Base-by-base conservation (phyloP, 2,797 vertebrate species). In the Taenioides sp. region DNA sequence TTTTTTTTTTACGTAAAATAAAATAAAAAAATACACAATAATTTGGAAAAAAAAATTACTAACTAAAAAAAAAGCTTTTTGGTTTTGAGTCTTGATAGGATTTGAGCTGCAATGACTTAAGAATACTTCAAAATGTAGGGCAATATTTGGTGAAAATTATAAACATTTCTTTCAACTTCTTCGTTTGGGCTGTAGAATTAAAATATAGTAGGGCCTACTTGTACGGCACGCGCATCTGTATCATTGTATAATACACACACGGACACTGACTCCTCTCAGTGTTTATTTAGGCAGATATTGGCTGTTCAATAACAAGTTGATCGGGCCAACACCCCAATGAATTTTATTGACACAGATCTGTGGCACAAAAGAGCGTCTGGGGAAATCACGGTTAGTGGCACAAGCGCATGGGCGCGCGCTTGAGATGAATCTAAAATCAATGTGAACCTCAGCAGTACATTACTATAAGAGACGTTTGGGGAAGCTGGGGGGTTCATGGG, bases 291-390 rank as follows among this genome's bases (percentile, higher is more conserved):
- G 90, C 82, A 88, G 86, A 91, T 81, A 89, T 84, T 76, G 86
- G 88, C 87, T 88, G 88, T 90, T 93, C 92, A 89, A 92, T 94
- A 93, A 92, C 92, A 91, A 91, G 91, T 91, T 92, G 92, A 92
- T 93, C 87, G 91, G 92, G 85, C 88, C 89, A 92, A 91, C 87
- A 91, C 89, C 91, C 91, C 90, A 92, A 94, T 94, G 91, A 91
- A 93, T 94, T 92, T 93, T 94, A 95, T 94, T 93, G 94, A 95
- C 94, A 93, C 92, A 93, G 93, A 95, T 95, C 91, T 94, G 92
- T 91, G 90, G 91, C 88, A 92, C 91, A 91, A 94, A 94, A 89
- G 86, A 92, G 93, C 86, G 93, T 84, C 94, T 92, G 77, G 95
- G 95, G 95, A 96, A 96, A 96, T 96, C 95, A 95, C 67, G 66